Base-by-base conservation (phyloP, 2,888 invertebrate genomes). In the Dorcus parallelipipedus region DNA sequence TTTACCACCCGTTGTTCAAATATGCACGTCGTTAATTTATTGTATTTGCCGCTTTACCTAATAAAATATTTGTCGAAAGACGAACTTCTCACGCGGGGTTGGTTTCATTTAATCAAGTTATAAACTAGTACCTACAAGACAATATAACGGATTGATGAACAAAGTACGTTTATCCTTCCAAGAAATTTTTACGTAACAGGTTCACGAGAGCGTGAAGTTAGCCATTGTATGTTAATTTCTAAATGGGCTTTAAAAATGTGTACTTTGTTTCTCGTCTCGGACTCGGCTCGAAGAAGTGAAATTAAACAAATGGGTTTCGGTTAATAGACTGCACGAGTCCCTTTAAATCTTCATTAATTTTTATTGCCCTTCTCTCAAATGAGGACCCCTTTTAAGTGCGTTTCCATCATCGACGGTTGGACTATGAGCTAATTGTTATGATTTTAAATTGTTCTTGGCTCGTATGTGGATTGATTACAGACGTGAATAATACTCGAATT, bases 211-310 rank as follows among this genome's bases (percentile, higher is more conserved):
- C 56, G 56, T 56, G 50, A 56, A 50, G 50, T 39, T 45, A 14
- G 41, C 51, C 56, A 56, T 56, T 56, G 56, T 56, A 56, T 56
- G 56, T 49, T 56, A 56, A 56, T 51, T 49, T 51, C 23, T 51
- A 51, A 50, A 56, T 50, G 50, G 43, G 50, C 56, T 56, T 56
- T 56, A 52, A 40, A 52, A 10, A 48, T 9, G 10, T 14, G 39
- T 50, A 49, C 49, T 9, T 38, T 49, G 38, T 50, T 50, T 50
- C 50, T 50, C 39, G 50, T 39, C 23, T 50, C 39, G 39, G 39
- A 14, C 39, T 14, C 50, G 39, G 17, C 23, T 50, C 14, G 20
- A n/a, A 33, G 26, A 33, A 39, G 9, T 38, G n/a, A 50, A 50
- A 50, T 38, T 38, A 38, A 49, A 33, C 49, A 49, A 49, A 49